Evolutionary conservation across 2,888 invertebrate species (phyloP), one percentile per base, ranked within the genome.

Genomic region (Zhuqinia jingwanae): DNA sequence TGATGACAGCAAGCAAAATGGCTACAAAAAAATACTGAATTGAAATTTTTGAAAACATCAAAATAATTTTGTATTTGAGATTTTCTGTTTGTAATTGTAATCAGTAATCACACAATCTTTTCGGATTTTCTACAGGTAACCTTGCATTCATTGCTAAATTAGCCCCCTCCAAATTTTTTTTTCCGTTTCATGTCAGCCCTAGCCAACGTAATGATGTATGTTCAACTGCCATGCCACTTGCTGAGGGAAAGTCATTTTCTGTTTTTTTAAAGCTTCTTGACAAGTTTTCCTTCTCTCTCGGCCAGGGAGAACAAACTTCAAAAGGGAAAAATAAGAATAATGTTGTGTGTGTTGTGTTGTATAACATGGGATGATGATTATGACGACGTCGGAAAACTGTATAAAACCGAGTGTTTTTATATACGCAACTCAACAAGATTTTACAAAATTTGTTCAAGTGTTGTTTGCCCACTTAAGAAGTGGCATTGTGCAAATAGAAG

Each of bases 211-310:
- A 36, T 63, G 10, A 78, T 60, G 60, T 17, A 70, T 45, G 36
- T 10, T 42, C 36, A 65, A 25, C 50, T 27, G 63, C 20, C 75
- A 73, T 77, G 27, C 79, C 78, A 77, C 85, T 73, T 63, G 84
- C 84, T 85, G 85, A 73, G 85, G 50, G 78, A 84, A 85, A 85
- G 79, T 84, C 84, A 65, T 77, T 78, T 78, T 58, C 76, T 70
- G 45, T n/a, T 45, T 63, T 63, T 45, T 63, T 63, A n/a, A 60
- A n/a, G 60, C 10, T 25, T 10, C 10, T 78, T 63, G 63, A 63
- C 78, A 78, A 63, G 45, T 68, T 68, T 79, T 53, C 53, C 50
- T 68, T 27, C 63, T 30, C 30, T 27, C 63, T 30, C 30, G 36
- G 63, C 30, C 25, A 79, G 42, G 65, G 50, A 50, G n/a, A n/a